Evolutionary conservation across 2,797 vertebrate genomes (phyloP).

Genomic region (Cuculus canorus): DNA sequence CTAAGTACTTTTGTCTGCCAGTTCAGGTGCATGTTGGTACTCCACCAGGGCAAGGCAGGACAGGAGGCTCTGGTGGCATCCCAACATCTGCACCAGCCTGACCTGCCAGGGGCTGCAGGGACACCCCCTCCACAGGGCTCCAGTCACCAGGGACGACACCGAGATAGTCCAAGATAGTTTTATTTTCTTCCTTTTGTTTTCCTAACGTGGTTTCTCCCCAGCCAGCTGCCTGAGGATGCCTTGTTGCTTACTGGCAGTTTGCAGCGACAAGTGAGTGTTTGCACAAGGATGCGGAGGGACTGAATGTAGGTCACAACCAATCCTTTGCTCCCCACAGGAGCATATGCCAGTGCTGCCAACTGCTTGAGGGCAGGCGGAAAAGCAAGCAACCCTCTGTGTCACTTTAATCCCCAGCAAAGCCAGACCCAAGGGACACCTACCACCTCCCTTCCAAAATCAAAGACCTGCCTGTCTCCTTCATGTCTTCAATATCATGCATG

Average conservation of each 20-base stretch:
- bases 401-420: not conserved
- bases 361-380: not conserved
- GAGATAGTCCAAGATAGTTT: not conserved
- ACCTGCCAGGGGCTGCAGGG: not conserved
- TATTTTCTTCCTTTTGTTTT: not conserved
- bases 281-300: accelerated
- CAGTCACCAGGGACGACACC: not conserved
- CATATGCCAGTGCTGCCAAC: not conserved
- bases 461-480: not conserved
- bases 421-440: not conserved
- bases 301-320: not conserved
- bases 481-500: accelerated
- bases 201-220: not conserved
- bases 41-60: not conserved
- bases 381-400: not conserved
- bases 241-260: not conserved
- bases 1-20: not conserved
- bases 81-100: not conserved
- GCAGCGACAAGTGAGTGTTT: not conserved
- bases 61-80: not conserved
- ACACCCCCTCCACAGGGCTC: not conserved
- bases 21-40: not conserved
- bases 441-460: not conserved
- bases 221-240: not conserved
- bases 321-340: not conserved